phyloP scores from a whole-genome alignment of 2,797 vertebrate species.

The Lepilemur ruficaudatus region DNA sequence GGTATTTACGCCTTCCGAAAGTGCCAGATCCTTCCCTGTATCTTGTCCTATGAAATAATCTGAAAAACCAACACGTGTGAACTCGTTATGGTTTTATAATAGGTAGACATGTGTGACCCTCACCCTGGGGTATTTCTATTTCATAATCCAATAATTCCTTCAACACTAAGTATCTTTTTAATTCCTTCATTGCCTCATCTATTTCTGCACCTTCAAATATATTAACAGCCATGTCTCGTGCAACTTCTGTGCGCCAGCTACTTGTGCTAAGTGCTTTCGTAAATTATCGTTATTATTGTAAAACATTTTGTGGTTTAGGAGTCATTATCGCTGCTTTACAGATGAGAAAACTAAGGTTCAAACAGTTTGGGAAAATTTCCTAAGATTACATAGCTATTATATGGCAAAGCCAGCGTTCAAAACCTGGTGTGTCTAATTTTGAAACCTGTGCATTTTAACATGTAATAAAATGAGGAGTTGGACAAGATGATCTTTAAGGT shows the following conservation, averaged over 20 bases:
- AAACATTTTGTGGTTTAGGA: not conserved
- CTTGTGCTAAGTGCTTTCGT: not conserved
- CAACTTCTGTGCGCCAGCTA: not conserved
- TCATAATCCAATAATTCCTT: not conserved
- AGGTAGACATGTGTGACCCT: not conserved
- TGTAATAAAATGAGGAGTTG: not conserved
- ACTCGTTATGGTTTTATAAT: not conserved
- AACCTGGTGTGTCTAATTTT: not conserved
- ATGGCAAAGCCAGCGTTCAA: not conserved
- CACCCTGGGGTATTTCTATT: not conserved
- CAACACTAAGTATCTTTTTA: not conserved
- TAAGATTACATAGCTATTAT: not conserved
- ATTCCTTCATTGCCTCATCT: not conserved
- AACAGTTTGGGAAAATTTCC: not conserved
- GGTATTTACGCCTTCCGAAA: not conserved
- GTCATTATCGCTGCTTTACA: not conserved
- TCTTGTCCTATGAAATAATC: not conserved
- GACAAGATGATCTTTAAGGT: not conserved
- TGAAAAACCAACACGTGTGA: not conserved
- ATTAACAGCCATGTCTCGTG: not conserved
- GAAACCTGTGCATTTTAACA: not conserved
- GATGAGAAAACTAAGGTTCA: not conserved
- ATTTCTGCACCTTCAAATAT: not conserved
- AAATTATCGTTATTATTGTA: not conserved
- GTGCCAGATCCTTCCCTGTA: not conserved